phyloP scores from a whole-genome alignment of 2,113 vertebrate species.

The Ptychochromis oligacanthus region DNA sequence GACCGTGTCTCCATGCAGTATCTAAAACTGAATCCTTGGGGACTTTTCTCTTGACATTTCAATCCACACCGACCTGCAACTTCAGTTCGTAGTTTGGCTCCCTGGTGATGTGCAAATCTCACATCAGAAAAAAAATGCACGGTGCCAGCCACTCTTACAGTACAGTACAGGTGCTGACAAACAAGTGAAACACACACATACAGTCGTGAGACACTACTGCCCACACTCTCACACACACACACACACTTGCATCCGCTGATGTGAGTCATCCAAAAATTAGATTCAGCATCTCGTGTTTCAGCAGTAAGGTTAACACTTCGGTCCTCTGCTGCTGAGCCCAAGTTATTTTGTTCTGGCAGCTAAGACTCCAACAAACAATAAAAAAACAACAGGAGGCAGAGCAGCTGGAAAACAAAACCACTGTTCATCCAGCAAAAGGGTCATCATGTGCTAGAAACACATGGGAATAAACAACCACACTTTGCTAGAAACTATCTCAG shows the following conservation, averaged over 20 bases:
- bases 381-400: neutral
- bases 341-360: neutral
- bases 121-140: neutral
- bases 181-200: conserved; percentile 1
- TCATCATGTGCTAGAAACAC: neutral
- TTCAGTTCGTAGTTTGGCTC: neutral
- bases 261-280: conserved; percentile 51
- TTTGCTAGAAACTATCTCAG: neutral
- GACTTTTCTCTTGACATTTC: neutral
- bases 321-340: neutral
- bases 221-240: conserved; percentile 35
- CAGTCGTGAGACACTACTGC: conserved; percentile 46
- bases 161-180: conserved; percentile 21
- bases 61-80: neutral
- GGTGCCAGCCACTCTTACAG: neutral
- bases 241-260: neutral
- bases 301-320: neutral
- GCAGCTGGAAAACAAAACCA: neutral
- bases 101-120: neutral
- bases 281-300: conserved; percentile 13
- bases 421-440: neutral
- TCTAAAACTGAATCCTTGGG: neutral
- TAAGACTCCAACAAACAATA: neutral
- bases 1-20: neutral
- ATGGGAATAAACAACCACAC: neutral